A percentile compares a stretch with the other conserved stretches of the same genome.
These are phyloP conservation scores for Takifugu bimaculatus DNA, from an alignment of 2,113 vertebrate species.

Conservation along the genomic window DNA sequence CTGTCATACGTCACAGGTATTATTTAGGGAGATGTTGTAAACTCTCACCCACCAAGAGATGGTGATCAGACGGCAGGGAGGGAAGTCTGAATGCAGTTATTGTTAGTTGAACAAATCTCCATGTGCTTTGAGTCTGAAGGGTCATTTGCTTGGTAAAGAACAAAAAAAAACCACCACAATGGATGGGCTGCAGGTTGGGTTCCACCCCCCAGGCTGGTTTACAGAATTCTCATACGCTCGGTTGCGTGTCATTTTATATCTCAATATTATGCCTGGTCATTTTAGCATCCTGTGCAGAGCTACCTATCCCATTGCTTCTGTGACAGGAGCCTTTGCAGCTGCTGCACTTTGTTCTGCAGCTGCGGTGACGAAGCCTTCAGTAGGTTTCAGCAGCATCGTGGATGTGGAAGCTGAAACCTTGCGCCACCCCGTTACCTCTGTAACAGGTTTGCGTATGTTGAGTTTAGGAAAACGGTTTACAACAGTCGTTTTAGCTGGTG, in stretches of 20 bases:
- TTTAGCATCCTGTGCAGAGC: slow-evolving; percentile 4
- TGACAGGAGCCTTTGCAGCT: not conserved
- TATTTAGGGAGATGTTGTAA: slow-evolving; percentile 10
- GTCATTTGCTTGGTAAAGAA: slow-evolving; percentile 20
- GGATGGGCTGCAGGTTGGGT: slow-evolving; percentile 9
- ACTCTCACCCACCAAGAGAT: slow-evolving; percentile 3
- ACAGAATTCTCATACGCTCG: not conserved
- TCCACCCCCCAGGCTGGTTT: slow-evolving; percentile 5
- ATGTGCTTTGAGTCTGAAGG: slow-evolving; percentile 18
- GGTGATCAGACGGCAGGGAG: not conserved
- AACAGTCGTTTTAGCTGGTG: not conserved
- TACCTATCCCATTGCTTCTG: not conserved
- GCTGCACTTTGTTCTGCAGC: too few relatives aligned
- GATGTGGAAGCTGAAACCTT: not conserved
- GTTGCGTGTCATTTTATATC: not conserved
- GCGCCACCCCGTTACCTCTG: not conserved
- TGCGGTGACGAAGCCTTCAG: too few relatives aligned
- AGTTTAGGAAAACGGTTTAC: not conserved
- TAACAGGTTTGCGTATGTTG: not conserved
- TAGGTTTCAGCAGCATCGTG: too few relatives aligned
- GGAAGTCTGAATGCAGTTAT: slow-evolving; percentile 8
- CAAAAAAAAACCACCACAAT: slow-evolving; percentile 44
- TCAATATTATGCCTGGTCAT: not conserved
- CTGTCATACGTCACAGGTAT: slow-evolving; percentile 7
- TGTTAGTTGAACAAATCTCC: slow-evolving; percentile 36